Conservation (phyloP, 2,113 vertebrate species). For the Monarcha castaneiventris region DNA sequence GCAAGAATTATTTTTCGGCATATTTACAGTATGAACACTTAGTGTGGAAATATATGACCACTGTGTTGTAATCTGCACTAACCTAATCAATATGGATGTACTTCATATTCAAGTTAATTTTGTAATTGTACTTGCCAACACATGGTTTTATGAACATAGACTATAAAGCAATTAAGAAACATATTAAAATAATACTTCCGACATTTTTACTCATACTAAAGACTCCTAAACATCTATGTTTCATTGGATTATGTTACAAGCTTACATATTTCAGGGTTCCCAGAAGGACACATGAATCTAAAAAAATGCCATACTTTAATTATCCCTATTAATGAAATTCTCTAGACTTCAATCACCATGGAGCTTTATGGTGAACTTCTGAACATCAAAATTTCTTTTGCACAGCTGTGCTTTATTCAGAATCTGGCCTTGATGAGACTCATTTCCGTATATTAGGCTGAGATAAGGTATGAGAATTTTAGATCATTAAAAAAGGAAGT, state of each 20-base stretch:
- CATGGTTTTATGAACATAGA: slow-evolving; percentile 29
- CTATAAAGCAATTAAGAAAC: slow-evolving; percentile 51
- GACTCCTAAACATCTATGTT: neutral
- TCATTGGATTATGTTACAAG: neutral
- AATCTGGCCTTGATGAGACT: neutral
- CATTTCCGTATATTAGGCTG: neutral
- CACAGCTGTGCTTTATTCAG: neutral
- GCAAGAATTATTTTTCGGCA: neutral
- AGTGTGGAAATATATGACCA: neutral
- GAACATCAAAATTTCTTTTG: neutral
- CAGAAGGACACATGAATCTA: neutral
- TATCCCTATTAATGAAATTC: slow-evolving; percentile 7
- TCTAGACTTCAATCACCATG: neutral
- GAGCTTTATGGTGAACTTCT: neutral
- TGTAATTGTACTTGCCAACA: slow-evolving; percentile 52
- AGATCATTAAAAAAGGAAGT: neutral
- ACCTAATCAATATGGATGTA: slow-evolving; percentile 37
- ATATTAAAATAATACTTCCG: slow-evolving; percentile 43
- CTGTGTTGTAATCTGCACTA: slow-evolving; percentile 21
- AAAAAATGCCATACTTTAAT: neutral
- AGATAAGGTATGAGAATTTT: neutral
- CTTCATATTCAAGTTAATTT: slow-evolving; percentile 45
- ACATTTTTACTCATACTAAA: neutral
- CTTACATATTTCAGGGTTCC: neutral
- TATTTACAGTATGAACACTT: neutral